Base-by-base conservation (phyloP, 2,888 invertebrate species). In the Diaprepes abbreviatus region DNA sequence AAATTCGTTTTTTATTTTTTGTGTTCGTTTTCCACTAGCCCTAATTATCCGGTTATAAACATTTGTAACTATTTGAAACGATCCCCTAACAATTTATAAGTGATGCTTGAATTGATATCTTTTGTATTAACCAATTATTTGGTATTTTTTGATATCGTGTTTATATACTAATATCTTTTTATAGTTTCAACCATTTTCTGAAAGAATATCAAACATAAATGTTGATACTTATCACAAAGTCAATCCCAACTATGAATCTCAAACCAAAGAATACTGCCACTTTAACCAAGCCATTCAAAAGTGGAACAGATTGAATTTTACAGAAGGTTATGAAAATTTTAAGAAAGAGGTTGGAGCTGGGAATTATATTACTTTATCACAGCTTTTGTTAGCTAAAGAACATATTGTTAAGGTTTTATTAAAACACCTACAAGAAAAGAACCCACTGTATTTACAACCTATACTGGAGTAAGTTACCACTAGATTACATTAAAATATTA, bases 261-360 rank as follows among this genome's bases (percentile, higher is more conserved):
- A 89, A 73, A 87, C 90, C 5, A 91, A 91, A 74, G 85, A 88
- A 57, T 90, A 91, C 79, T 94, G 95, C 0, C 91, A 91, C 81
- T 96, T 98, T 82, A 88, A 90, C 77, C 89, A 94, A 82, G 89
- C 94, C 0, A 83, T 97, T 17, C 89, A 91, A 73, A 97, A 97
- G 87, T 98, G 97, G 96, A 90, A 90, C 79, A 93, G 92, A 1
- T 87, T 97, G 17, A 97, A 97, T 84, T 87, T 95, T 71, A 93
- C 95, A 0, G 90, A 94, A 76, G 91, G 92, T 79, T 97, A 92
- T 83, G 89, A 90, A 50, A 87, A 88, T 59, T 94, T 97, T 77
- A 89, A 91, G 72, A 90, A 89, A 74, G 92, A 93, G 80, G 89
- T 95, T 2, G 88, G 89, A 70, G 87, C 89, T 38, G 54, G 78